Evolutionary conservation across 2,888 invertebrate genomes (phyloP).

Genomic region (Horisme vitalbata): DNA sequence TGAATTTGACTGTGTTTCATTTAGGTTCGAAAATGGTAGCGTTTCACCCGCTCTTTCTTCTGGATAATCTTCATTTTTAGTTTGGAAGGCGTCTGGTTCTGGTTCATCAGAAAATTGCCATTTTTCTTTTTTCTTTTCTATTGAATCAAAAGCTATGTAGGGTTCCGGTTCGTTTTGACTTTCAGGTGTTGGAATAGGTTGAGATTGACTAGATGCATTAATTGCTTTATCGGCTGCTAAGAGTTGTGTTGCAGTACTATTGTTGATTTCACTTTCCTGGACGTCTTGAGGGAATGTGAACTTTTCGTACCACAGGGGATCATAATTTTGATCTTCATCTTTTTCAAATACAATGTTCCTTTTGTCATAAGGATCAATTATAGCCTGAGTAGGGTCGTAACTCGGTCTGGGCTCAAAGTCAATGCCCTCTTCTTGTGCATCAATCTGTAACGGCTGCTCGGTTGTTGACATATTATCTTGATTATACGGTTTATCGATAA

Average conservation of each 20-base stretch:
- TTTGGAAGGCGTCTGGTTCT: not conserved
- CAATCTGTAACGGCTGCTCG: not conserved
- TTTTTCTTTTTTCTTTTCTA: not conserved
- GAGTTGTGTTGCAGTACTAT: not conserved
- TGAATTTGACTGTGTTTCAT: not conserved
- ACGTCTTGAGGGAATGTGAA: conserved; percentile 1
- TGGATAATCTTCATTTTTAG: not conserved
- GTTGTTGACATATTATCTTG: not conserved
- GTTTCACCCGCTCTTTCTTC: not conserved
- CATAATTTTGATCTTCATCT: conserved; percentile 17
- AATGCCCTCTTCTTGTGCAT: not conserved
- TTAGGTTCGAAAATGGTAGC: not conserved
- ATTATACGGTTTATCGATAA: conserved; percentile 2
- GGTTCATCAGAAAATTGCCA: not conserved
- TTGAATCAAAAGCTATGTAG: conserved; percentile 1
- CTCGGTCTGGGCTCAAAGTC: not conserved
- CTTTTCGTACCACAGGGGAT: conserved; percentile 7
- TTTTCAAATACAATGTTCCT: conserved; percentile 21
- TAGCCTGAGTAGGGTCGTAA: conserved; percentile 14
- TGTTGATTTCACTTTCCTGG: not conserved
- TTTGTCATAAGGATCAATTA: conserved; percentile 34
- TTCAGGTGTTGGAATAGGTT: not conserved
- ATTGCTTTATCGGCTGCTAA: not conserved
- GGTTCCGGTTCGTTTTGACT: conserved; percentile 1
- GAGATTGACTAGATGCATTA: not conserved